Percentiles rank a stretch among this genome's conserved stretches.
phyloP scores from a whole-genome alignment of 2,797 vertebrate genomes.

The Gallinago solitaria region DNA sequence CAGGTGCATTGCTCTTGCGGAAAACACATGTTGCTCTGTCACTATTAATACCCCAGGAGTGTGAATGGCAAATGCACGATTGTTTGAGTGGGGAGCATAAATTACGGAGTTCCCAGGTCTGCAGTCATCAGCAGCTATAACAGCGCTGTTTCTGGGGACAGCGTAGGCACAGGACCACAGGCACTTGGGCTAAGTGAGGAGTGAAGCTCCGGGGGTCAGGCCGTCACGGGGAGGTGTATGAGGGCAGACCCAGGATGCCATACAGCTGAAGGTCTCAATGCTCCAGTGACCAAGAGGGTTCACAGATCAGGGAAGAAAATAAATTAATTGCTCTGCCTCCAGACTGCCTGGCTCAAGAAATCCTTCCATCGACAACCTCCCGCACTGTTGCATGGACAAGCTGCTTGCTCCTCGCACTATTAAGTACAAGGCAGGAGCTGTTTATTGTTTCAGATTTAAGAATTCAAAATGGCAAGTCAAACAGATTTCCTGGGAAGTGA shows the following conservation, averaged over 20 bases:
- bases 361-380: rapidly evolving
- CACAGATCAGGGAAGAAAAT: not conserved
- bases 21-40: constrained; percentile 42
- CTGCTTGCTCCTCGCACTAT: not conserved
- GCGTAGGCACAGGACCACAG: not conserved
- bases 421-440: not conserved
- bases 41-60: constrained; percentile 48
- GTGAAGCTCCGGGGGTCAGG: not conserved
- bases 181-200: not conserved
- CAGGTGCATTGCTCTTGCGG: constrained; percentile 37
- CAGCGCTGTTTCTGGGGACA: not conserved
- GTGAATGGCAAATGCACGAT: constrained; percentile 16
- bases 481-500: not conserved
- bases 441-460: not conserved
- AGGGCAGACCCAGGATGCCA: not conserved
- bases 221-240: not conserved
- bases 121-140: not conserved
- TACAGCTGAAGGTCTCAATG: not conserved
- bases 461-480: constrained; percentile 7
- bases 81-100: constrained; percentile 37
- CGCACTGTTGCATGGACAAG: rapidly evolving
- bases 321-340: not conserved
- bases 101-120: constrained; percentile 14
- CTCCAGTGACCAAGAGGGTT: not conserved
- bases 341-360: not conserved